Percentiles rank a stretch among this genome's conserved stretches.
Evolutionary conservation across 2,888 invertebrate genomes (phyloP).

Genomic region (Tiphia femorata): DNA sequence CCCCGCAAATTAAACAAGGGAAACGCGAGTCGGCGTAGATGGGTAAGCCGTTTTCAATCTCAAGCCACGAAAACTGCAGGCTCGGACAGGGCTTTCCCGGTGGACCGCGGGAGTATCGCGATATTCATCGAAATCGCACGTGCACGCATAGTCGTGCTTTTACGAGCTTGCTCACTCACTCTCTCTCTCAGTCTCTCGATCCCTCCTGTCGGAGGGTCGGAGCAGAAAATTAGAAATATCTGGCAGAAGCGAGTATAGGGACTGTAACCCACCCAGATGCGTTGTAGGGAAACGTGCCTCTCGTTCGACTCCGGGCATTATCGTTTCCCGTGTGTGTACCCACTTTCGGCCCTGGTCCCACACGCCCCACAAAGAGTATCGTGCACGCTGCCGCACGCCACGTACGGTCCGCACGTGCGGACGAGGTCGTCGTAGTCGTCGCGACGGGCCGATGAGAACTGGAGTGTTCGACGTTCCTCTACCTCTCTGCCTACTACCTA

Average conservation of each 20-base stretch:
- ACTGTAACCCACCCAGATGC: constrained; percentile 44
- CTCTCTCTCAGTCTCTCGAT: neutral
- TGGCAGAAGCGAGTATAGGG: constrained; percentile 42
- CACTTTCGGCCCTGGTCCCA: constrained; percentile 9
- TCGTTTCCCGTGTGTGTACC: constrained; percentile 35
- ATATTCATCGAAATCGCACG: constrained; percentile 21
- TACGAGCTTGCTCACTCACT: neutral
- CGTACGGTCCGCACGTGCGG: constrained; percentile 31
- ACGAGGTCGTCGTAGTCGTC: constrained; percentile 12
- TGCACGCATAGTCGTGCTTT: constrained; percentile 6
- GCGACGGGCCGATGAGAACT: neutral
- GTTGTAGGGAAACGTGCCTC: constrained; percentile 48
- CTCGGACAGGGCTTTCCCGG: too few species aligned
- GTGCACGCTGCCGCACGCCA: constrained; percentile 11
- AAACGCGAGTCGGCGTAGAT: too few species aligned
- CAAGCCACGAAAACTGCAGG: too few species aligned
- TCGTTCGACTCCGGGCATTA: constrained; percentile 46
- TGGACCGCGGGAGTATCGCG: too few species aligned
- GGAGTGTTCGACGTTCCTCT: constrained; percentile 7
- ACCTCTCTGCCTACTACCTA: constrained; percentile 7
- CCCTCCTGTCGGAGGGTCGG: constrained; percentile 11
- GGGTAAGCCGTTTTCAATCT: too few species aligned
- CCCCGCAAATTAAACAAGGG: too few species aligned
- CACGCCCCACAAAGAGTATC: constrained; percentile 6
- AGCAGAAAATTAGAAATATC: constrained; percentile 52